Evolutionary conservation across 2,797 vertebrate genomes (phyloP).

Genomic region (Hozukius guyotensis): DNA sequence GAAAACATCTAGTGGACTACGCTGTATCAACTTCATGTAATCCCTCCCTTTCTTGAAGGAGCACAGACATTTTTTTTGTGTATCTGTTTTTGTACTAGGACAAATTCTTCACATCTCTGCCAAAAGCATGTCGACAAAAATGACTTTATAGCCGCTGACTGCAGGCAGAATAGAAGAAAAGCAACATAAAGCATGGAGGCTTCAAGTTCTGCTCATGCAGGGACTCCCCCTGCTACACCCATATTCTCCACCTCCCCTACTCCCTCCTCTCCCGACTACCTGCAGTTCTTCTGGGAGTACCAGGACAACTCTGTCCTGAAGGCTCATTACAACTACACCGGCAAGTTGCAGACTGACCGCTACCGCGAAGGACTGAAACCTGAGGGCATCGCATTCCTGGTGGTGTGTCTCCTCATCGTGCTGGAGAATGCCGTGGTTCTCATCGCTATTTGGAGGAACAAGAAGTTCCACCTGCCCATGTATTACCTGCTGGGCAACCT

Average conservation of each 20-base stretch:
- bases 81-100: conserved; percentile 8
- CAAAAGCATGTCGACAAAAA: conserved; percentile 40
- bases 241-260: conserved; percentile 4
- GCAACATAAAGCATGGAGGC: conserved; percentile 66
- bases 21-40: conserved; percentile 20
- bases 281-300: conserved; percentile 79
- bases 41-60: conserved; percentile 15
- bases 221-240: conserved; percentile 13
- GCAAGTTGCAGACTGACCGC: conserved; percentile 84
- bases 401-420: conserved; percentile 88
- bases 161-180: conserved; percentile 29
- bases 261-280: conserved; percentile 18
- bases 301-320: conserved; percentile 80
- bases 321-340: conserved; percentile 89
- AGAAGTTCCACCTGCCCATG: conserved; percentile 93
- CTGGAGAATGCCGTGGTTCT: conserved; percentile 90
- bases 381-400: conserved; percentile 82
- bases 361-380: conserved; percentile 85
- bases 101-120: conserved; percentile 25
- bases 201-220: conserved; percentile 43
- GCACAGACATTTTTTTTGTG: background rate
- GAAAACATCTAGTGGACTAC: conserved; percentile 34
- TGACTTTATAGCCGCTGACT: conserved; percentile 54
- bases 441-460: conserved; percentile 88
- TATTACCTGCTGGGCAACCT: conserved; percentile 92